Base-by-base conservation (phyloP, 2,113 vertebrate species). In the Gymnorhina tibicen region DNA sequence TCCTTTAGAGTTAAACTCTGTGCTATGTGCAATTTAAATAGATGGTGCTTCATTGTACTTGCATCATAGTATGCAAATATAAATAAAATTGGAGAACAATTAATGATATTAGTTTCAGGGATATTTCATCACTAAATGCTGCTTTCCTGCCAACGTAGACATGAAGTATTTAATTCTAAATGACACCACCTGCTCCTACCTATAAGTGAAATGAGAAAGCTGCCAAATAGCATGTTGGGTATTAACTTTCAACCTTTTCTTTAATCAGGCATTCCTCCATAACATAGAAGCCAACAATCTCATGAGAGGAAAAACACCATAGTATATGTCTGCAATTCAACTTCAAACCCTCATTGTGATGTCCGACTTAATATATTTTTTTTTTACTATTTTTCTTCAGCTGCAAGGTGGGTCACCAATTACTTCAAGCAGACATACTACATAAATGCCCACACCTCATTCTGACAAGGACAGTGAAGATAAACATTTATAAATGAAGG, bases 111-210 rank as follows among this genome's bases (percentile, higher is more conserved):
- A 62, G 16, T 95, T 89, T 96, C 87, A 95, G 82, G 74, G 60
- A 93, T 78, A 89, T 93, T 95, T 97, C 81, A 97, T 92, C 93
- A 91, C 89, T 46, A 91, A 97, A 84, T 78, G 79, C 49, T 95
- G 50, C 82, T 97, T 97, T 92, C 79, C 82, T 97, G 97, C 97
- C 98, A 97, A 96, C 35, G 20, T 85, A 94, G 93, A 98, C 88
- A 95, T 77, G 89, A 97, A 97, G 86, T 80, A 97, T 95, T 97
- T 97, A 96, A 97, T 92, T 97, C 91, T 97, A 98, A 97, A 98
- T 95, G 95, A 97, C 82, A 97, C 92, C 97, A 98, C 97, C 98
- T 98, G 98, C 94, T 98, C 96, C 95, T 93, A 97, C 96, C 96
- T 98, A 96, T 92, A 97, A 97, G 95, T 92, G 85, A 97, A 97